phyloP scores from a whole-genome alignment of 2,888 invertebrate genomes.

The Notodonta ziczac region DNA sequence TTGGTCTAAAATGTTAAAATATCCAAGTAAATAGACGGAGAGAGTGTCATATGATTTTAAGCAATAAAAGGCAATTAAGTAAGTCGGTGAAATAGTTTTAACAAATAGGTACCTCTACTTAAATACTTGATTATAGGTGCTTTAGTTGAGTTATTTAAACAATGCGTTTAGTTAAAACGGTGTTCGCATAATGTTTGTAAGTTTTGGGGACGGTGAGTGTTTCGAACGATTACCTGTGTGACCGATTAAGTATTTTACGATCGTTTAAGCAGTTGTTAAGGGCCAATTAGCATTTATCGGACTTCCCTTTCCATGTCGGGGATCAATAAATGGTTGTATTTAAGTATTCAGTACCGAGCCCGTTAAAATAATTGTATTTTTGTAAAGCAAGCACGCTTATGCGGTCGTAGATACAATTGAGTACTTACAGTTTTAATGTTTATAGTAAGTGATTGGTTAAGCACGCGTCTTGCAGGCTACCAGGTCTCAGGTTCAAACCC shows the following conservation, averaged over 20 bases:
- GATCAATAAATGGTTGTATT: slow-evolving; percentile 34
- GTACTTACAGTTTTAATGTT: neutral
- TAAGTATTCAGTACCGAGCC: slow-evolving; percentile 27
- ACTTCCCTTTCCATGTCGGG: slow-evolving; percentile 59
- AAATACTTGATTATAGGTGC: neutral
- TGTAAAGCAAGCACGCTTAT: slow-evolving; percentile 5
- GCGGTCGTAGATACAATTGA: neutral
- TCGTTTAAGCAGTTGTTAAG: slow-evolving; percentile 60
- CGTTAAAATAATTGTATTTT: slow-evolving; percentile 17
- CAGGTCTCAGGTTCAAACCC: too few relatives aligned
- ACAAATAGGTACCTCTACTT: neutral
- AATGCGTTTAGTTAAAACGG: neutral
- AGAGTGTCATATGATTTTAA: too few relatives aligned
- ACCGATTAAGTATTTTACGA: slow-evolving; percentile 58
- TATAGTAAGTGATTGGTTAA: too few relatives aligned
- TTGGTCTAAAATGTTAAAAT: too few relatives aligned
- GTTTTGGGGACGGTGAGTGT: slow-evolving; percentile 43
- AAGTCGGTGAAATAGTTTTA: too few relatives aligned
- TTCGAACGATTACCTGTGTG: slow-evolving; percentile 48
- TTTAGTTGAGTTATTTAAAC: neutral
- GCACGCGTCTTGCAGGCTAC: too few relatives aligned
- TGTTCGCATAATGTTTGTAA: neutral
- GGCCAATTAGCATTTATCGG: slow-evolving; percentile 66
- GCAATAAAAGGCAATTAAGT: too few relatives aligned
- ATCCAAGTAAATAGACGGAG: too few relatives aligned